Conservation (phyloP, 2,113 vertebrate genomes). For the Odontophorus gujanensis region DNA sequence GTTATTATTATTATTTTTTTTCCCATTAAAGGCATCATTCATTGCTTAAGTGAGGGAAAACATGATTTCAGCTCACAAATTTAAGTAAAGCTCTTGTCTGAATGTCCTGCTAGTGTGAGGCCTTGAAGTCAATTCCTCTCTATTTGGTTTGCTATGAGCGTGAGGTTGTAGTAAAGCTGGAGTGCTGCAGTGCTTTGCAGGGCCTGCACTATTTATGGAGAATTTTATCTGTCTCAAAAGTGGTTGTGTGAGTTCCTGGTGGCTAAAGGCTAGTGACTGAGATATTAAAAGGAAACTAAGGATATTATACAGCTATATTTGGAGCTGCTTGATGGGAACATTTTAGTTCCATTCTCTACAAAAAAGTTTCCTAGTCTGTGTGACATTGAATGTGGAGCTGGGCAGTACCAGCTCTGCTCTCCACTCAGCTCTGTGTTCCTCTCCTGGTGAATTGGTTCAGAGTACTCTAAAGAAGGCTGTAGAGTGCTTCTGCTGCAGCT, state of each 20-base stretch:
- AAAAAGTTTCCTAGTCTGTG: neutral
- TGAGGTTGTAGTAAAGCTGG: neutral
- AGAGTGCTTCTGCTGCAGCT: neutral
- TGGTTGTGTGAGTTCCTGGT: neutral
- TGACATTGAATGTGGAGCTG: neutral
- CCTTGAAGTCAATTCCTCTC: neutral
- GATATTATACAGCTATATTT: neutral
- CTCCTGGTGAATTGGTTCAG: neutral
- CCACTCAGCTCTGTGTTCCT: neutral
- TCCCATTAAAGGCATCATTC: neutral
- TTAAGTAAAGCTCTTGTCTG: neutral
- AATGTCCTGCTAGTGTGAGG: neutral
- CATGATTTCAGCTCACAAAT: accelerated
- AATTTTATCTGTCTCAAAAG: neutral
- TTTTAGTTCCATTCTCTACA: neutral
- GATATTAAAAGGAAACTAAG: neutral
- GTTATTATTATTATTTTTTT: neutral
- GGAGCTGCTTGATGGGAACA: neutral
- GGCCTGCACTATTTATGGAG: neutral
- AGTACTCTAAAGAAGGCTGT: neutral
- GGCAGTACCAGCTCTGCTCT: neutral
- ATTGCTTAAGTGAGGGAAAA: neutral
- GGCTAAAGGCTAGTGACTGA: neutral
- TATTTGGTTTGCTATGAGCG: neutral
- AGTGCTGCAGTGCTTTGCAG: neutral